Percentiles rank a stretch among this genome's conserved stretches.
Evolutionary conservation across 2,797 vertebrate genomes (phyloP).

Genomic region (Graptemys geographica): DNA sequence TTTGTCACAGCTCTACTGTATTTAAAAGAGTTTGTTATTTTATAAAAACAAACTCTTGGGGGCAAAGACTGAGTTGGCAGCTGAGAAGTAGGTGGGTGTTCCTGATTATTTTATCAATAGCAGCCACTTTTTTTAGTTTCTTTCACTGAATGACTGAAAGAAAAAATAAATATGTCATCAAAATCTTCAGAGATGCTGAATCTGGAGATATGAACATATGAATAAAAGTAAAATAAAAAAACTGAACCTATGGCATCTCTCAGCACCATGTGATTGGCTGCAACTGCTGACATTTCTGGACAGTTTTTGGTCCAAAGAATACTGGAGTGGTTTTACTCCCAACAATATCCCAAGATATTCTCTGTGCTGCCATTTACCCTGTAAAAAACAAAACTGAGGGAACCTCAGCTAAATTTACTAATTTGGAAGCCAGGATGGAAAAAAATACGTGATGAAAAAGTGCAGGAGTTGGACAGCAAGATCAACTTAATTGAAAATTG

Average conservation of each 20-base stretch:
- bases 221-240: conserved; percentile 14
- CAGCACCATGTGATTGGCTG: neutral
- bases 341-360: neutral
- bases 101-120: neutral
- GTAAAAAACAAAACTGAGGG: neutral
- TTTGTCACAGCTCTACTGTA: neutral
- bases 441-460: neutral
- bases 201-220: neutral
- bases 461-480: conserved; percentile 2
- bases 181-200: neutral
- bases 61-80: neutral
- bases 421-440: neutral
- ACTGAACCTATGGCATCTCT: neutral
- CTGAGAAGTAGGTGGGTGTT: neutral
- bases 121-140: neutral
- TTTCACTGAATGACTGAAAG: neutral
- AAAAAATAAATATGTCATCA: neutral
- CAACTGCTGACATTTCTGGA: neutral
- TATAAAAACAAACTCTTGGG: neutral
- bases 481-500: conserved; percentile 44
- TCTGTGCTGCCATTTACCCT: neutral
- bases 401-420: conserved; percentile 23
- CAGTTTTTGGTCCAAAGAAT: fast-evolving
- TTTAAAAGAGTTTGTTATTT: conserved; percentile 7
- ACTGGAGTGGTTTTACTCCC: neutral